Conservation (phyloP, 2,113 vertebrate species). For the Pristiophorus japonicus region DNA sequence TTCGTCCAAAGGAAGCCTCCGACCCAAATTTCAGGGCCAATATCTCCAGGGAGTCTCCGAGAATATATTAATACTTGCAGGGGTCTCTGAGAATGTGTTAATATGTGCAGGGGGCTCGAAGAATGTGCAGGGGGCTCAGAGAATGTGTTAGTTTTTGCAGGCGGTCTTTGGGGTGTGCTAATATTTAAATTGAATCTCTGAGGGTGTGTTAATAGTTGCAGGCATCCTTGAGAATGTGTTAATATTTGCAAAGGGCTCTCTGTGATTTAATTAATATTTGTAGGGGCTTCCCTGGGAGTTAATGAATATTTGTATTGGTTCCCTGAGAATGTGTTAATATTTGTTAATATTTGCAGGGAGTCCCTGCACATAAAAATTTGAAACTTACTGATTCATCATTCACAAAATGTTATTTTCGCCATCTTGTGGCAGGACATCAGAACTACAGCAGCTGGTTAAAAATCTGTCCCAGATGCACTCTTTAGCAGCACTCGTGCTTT, state of each 20-base stretch:
- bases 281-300: not conserved
- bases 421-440: not conserved
- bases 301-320: not conserved
- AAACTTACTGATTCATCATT: not conserved
- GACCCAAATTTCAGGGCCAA: no score
- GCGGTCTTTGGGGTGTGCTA: not conserved
- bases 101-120: no score
- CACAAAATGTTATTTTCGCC: not conserved
- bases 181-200: not conserved
- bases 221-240: not conserved
- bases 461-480: not conserved
- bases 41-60: not conserved
- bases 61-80: not conserved
- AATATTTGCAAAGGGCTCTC: not conserved
- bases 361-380: not conserved
- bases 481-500: not conserved
- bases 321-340: not conserved
- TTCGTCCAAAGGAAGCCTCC: no score
- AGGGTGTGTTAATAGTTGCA: not conserved
- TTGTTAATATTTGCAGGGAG: not conserved
- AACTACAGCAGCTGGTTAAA: not conserved
- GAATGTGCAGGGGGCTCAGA: no score
- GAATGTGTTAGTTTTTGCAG: not conserved
- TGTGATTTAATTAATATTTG: not conserved
- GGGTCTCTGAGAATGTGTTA: no score